These are phyloP conservation scores for Lissonota sp. DNA, from an alignment of 2,888 invertebrate genomes.

Conservation along the genomic window DNA sequence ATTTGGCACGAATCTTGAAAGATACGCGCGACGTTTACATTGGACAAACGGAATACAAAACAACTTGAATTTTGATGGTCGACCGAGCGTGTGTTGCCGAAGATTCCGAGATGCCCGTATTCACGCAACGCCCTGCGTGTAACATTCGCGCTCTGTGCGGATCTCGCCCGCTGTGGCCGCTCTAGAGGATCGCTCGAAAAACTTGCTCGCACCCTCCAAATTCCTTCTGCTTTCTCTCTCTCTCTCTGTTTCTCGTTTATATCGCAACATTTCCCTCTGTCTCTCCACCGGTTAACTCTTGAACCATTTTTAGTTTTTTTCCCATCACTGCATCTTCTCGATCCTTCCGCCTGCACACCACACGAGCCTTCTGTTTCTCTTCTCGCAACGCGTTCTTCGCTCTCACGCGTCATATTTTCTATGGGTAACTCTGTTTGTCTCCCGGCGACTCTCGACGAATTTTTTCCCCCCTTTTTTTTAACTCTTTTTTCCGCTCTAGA, in stretches of 20 bases:
- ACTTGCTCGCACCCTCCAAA: conserved; percentile 69
- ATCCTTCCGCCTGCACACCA: conserved; percentile 6
- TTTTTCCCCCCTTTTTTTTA: neutral
- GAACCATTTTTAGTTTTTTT: conserved; percentile 27
- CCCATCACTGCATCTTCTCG: conserved; percentile 34
- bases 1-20: too few relatives aligned
- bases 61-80: conserved; percentile 1
- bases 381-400: conserved; percentile 42
- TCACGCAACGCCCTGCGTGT: conserved; percentile 45
- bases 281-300: conserved; percentile 7
- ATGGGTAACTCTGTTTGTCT: conserved; percentile 52
- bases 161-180: conserved; percentile 15
- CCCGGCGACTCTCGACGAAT: conserved; percentile 32
- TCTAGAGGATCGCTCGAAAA: conserved; percentile 59
- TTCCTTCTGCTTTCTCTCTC: conserved; percentile 66
- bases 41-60: too few relatives aligned
- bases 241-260: conserved; percentile 19
- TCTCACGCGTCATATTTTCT: conserved; percentile 12
- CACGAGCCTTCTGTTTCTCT: conserved; percentile 60
- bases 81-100: neutral
- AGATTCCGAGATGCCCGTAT: conserved; percentile 57
- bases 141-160: conserved; percentile 36
- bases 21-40: too few relatives aligned
- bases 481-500: conserved; percentile 36
- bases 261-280: conserved; percentile 7